Base-by-base conservation (phyloP, 2,888 invertebrate genomes). In the Epinotia brunnichana region DNA sequence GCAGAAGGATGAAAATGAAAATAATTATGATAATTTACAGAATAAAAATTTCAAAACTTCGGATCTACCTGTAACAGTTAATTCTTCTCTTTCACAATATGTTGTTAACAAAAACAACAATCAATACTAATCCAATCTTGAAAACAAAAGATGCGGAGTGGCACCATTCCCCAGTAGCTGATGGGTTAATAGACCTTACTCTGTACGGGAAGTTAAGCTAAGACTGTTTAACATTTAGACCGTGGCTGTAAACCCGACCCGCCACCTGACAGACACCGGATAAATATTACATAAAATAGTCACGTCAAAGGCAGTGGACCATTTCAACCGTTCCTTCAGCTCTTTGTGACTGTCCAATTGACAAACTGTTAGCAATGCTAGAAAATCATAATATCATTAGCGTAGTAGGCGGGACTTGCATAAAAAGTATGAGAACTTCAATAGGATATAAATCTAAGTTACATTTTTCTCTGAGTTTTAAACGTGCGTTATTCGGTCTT, bases 221-320 rank as follows among this genome's bases (percentile, higher is more conserved):
- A 41, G 15, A 51, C 57, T 64, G 59, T 59, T 59, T 70, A 70
- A 54, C 66, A 72, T 72, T 62, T 21, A 68, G 17, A 57, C 56
- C 62, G 67, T 73, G 68, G 17, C 51, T 51, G 41, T 51, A 57
- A 62, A 51, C 57, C 48, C 51, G 19, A 62, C 62, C 61, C 62
- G 44, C 54, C 61, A 62, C 63, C 57, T 68, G 68, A 68, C 72
- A 62, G 60, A 35, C 29, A 61, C 53, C 24, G 63, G 41, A 51
- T 57, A 69, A 62, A 67, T 68, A 70, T 74, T 71, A 68, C 68
- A 74, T 48, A 74, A 74, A 74, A 74, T 74, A 62, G 74, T 74
- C 74, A 72, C 71, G 74, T 74, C 74, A 74, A 68, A 60, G 69
- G 60, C 54, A 48, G 71, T 72, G 73, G 60, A 74, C 71, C 64